Conservation (phyloP, 2,888 invertebrate genomes). For the Parapristionchus giblindavisi region DNA sequence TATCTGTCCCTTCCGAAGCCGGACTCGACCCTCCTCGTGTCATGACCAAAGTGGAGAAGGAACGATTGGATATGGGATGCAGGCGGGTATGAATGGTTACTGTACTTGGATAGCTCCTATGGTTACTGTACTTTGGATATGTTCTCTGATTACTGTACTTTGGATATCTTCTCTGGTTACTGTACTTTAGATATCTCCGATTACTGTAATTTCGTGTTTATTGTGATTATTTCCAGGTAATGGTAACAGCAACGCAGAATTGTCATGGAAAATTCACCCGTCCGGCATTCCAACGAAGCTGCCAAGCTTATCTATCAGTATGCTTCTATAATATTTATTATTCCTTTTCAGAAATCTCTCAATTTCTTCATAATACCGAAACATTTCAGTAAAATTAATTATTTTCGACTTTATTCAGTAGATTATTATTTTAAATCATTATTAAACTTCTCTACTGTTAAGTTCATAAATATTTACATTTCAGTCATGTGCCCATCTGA, state of each 20-base stretch:
- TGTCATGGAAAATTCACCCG: conserved; percentile 26
- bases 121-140: neutral
- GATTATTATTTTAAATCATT: neutral
- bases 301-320: conserved; percentile 15
- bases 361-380: neutral
- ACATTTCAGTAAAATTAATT: neutral
- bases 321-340: neutral
- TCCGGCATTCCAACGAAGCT: neutral
- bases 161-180: neutral
- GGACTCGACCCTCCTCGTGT: conserved; percentile 19
- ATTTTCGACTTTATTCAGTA: neutral
- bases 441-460: too few species aligned
- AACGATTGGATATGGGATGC: conserved; percentile 19
- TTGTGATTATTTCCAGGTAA: conserved; percentile 23
- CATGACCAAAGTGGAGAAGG: conserved; percentile 1
- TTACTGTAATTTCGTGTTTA: too few species aligned
- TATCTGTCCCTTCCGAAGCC: conserved; percentile 6
- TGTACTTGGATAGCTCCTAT: too few species aligned
- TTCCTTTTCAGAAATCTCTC: neutral
- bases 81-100: conserved; percentile 27
- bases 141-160: neutral
- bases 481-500: conserved; percentile 26
- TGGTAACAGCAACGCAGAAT: conserved; percentile 1
- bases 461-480: neutral
- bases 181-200: too few species aligned